Percentiles rank a stretch among this genome's conserved stretches.
These are phyloP conservation scores for Neotragus moschatus DNA, from an alignment of 2,113 vertebrate species.

Conservation along the genomic window DNA sequence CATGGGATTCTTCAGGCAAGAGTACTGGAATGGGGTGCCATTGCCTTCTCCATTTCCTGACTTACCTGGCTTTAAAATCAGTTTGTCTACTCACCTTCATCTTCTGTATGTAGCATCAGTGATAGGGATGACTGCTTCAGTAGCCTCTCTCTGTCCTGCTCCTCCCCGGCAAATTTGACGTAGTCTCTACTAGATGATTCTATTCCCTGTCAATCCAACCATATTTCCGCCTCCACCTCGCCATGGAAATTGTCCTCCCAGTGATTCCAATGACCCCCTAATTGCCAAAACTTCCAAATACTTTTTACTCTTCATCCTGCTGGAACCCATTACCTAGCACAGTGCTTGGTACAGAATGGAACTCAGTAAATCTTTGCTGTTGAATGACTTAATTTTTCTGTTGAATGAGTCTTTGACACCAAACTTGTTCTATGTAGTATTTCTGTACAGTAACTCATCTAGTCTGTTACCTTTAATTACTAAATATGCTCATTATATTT, in stretches of 20 bases:
- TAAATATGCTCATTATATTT: not conserved
- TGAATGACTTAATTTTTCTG: not conserved
- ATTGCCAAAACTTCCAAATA: not conserved
- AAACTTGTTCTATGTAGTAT: not conserved
- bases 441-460: not conserved
- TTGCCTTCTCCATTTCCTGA: not conserved
- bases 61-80: not conserved
- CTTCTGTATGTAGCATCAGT: not conserved
- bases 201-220: not conserved
- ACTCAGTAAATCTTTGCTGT: not conserved
- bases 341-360: not conserved
- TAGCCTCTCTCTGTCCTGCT: not conserved
- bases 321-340: not conserved
- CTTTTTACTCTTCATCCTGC: not conserved
- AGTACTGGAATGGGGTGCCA: too few species aligned
- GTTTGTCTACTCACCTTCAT: not conserved
- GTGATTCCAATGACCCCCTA: not conserved
- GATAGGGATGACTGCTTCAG: not conserved
- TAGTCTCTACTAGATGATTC: not conserved
- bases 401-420: not conserved
- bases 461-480: not conserved
- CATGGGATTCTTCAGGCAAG: too few species aligned
- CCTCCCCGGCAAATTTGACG: not conserved
- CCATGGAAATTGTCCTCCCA: not conserved
- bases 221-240: not conserved